Conservation (phyloP, 2,797 vertebrate genomes). For the Babyrousa celebensis region DNA sequence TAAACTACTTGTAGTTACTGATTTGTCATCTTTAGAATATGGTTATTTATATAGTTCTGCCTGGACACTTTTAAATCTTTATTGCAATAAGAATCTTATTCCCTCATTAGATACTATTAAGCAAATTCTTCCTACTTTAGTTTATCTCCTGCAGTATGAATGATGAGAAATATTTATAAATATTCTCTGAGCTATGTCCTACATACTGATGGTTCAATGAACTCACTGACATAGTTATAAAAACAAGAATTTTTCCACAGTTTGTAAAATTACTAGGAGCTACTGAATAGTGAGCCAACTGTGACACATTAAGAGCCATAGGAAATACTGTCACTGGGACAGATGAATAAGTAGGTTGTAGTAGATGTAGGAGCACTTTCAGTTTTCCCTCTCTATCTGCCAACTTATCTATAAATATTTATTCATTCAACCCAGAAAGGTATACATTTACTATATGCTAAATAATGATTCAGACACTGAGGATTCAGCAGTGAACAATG, state of each 20-base stretch:
- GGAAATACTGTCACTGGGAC: constrained; percentile 97
- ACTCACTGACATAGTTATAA: constrained; percentile 95
- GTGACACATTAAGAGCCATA: constrained; percentile 94
- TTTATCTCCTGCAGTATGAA: constrained; percentile 90
- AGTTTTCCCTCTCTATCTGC: constrained; percentile 88
- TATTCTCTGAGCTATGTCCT: constrained; percentile 96
- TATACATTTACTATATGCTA: not conserved
- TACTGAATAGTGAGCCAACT: constrained; percentile 91
- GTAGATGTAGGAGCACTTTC: constrained; percentile 92
- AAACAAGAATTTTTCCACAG: constrained; percentile 92
- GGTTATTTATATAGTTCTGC: constrained; percentile 95
- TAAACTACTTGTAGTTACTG: constrained; percentile 93
- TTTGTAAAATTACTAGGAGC: constrained; percentile 94
- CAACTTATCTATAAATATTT: not conserved
- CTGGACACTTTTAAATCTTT: constrained; percentile 96
- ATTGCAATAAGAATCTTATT: constrained; percentile 95
- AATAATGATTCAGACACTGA: not conserved
- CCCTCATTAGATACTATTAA: constrained; percentile 93
- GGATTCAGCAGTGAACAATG: not conserved
- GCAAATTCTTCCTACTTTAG: constrained; percentile 94
- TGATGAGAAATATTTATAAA: constrained; percentile 95
- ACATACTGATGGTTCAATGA: constrained; percentile 95
- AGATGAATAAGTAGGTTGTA: constrained; percentile 95
- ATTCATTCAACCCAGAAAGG: not conserved
- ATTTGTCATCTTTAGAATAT: constrained; percentile 92